Percentiles rank a stretch among this genome's conserved stretches.
Conservation (phyloP, 2,113 vertebrate genomes). For the human region DNA sequence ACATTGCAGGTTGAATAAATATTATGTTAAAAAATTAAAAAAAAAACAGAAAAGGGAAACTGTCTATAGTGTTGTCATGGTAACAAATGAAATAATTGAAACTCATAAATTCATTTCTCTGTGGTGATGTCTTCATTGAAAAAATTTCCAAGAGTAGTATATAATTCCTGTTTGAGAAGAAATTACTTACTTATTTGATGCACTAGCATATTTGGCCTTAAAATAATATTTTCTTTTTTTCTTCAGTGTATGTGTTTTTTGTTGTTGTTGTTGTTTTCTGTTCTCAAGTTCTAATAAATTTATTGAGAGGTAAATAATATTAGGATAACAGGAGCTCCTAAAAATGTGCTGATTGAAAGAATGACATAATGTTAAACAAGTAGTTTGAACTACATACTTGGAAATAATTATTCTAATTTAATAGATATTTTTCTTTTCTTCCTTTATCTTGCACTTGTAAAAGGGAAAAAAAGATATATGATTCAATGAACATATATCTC, state of each 20-base stretch:
- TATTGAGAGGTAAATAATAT: neutral
- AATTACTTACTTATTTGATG: neutral
- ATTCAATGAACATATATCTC: neutral
- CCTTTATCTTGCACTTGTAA: neutral
- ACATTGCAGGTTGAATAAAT: neutral
- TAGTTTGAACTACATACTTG: neutral
- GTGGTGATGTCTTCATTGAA: neutral
- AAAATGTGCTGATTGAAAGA: neutral
- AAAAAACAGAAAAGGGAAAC: neutral
- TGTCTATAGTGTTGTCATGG: neutral
- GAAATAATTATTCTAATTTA: neutral
- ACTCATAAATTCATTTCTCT: neutral
- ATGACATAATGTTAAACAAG: neutral
- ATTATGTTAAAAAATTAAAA: neutral
- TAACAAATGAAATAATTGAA: conserved; percentile 39
- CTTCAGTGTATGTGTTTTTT: neutral
- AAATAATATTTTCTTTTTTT: neutral
- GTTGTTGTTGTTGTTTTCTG: neutral
- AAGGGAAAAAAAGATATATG: neutral
- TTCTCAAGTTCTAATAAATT: neutral
- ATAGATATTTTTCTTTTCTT: neutral
- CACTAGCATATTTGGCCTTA: neutral
- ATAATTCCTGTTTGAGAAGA: neutral
- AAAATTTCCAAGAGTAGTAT: neutral
- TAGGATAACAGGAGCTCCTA: neutral